These are phyloP conservation scores for Camptogramma bilineatum DNA, from an alignment of 2,888 invertebrate genomes.

Conservation along the genomic window DNA sequence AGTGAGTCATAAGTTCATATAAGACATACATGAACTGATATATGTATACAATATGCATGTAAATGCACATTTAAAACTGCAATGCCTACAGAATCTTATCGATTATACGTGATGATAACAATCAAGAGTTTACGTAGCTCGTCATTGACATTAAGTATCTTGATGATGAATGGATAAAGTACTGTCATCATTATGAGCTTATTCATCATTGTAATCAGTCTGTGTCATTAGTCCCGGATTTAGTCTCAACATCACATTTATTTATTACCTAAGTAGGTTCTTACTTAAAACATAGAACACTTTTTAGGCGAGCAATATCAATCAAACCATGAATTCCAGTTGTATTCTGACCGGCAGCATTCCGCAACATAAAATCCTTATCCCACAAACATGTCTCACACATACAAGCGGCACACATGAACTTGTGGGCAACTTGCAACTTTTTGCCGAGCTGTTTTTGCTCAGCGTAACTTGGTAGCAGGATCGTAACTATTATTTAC, in stretches of 20 bases:
- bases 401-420: slow-evolving; percentile 27
- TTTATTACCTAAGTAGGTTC: not conserved
- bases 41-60: not conserved
- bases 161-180: not conserved
- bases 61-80: slow-evolving; percentile 16
- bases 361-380: slow-evolving; percentile 28
- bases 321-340: slow-evolving; percentile 26
- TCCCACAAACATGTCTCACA: slow-evolving; percentile 24
- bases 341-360: slow-evolving; percentile 26
- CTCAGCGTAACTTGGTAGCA: slow-evolving; percentile 72
- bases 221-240: not conserved
- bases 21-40: not conserved
- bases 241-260: not conserved
- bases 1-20: not conserved
- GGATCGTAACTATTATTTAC: slow-evolving; percentile 75
- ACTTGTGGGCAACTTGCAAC: slow-evolving; percentile 42
- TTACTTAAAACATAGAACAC: not conserved
- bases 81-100: slow-evolving; percentile 14
- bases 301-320: slow-evolving; percentile 10
- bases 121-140: slow-evolving; percentile 8
- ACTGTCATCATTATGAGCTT: not conserved
- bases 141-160: slow-evolving; percentile 1
- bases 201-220: not conserved
- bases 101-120: slow-evolving; percentile 26
- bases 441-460: slow-evolving; percentile 60